Evolutionary conservation across 2,888 invertebrate genomes (phyloP).

Genomic region (Zaprionus lineosus): DNA sequence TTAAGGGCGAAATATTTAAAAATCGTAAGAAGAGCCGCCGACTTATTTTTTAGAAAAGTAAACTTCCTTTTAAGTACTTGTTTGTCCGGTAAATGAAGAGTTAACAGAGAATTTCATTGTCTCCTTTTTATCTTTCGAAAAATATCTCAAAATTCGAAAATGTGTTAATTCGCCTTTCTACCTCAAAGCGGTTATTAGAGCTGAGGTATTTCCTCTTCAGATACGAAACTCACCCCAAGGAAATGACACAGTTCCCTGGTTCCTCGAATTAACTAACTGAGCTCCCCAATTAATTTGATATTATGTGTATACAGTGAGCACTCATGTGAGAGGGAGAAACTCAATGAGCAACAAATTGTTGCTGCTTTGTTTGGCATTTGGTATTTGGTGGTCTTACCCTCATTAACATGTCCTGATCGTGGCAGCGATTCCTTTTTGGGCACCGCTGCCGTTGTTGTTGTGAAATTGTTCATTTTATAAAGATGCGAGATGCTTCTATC

Average conservation of each 20-base stretch:
- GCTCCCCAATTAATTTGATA: constrained; percentile 32
- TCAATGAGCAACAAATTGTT: constrained; percentile 14
- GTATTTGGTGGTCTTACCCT: constrained; percentile 53
- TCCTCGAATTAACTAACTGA: neutral
- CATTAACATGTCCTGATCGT: constrained; percentile 87
- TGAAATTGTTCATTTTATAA: constrained; percentile 79
- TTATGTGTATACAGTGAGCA: constrained; percentile 27
- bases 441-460: constrained; percentile 80
- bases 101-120: too few relatives aligned
- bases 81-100: too few relatives aligned
- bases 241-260: constrained; percentile 29
- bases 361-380: constrained; percentile 2
- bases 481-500: constrained; percentile 17
- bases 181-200: too few relatives aligned
- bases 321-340: constrained; percentile 32
- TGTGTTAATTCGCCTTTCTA: too few relatives aligned
- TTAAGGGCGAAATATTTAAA: too few relatives aligned
- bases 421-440: constrained; percentile 85
- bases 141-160: too few relatives aligned
- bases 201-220: too few relatives aligned
- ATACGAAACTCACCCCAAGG: constrained; percentile 37
- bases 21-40: too few relatives aligned
- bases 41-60: too few relatives aligned
- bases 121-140: too few relatives aligned
- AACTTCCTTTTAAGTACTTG: too few relatives aligned